Percentiles rank a stretch among this genome's conserved stretches.
Evolutionary conservation across 2,797 vertebrate genomes (phyloP).

Genomic region (Chiloscyllium punctatum): DNA sequence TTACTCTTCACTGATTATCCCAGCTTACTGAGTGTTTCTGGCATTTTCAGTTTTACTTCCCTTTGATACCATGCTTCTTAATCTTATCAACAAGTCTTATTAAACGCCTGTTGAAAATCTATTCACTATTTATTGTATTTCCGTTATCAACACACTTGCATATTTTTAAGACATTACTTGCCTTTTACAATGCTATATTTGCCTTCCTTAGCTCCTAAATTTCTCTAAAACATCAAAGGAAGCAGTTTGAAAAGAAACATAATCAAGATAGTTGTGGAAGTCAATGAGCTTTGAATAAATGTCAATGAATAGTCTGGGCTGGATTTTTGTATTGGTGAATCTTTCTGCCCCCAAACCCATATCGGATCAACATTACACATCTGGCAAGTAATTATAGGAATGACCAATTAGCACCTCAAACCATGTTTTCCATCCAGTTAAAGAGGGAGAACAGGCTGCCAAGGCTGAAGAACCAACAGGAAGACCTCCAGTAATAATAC

Average conservation of each 20-base stretch:
- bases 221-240: background rate
- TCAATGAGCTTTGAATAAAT: background rate
- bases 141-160: background rate
- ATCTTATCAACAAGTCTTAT: conserved; percentile 7
- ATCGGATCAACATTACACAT: background rate
- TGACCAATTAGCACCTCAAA: background rate
- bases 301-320: background rate
- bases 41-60: background rate
- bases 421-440: background rate
- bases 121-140: background rate
- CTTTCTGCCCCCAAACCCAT: background rate
- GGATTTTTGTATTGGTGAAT: background rate
- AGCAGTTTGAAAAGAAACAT: background rate
- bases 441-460: background rate
- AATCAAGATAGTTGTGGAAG: background rate
- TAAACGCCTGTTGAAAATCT: background rate
- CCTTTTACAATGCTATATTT: background rate
- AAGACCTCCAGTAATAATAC: background rate
- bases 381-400: background rate
- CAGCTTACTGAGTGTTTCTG: background rate
- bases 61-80: background rate
- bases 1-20: background rate
- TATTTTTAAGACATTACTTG: background rate
- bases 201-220: too few relatives aligned
- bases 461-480: background rate